These are phyloP conservation scores for Salarias fasciatus DNA, from an alignment of 2,797 vertebrate species.

Conservation along the genomic window DNA sequence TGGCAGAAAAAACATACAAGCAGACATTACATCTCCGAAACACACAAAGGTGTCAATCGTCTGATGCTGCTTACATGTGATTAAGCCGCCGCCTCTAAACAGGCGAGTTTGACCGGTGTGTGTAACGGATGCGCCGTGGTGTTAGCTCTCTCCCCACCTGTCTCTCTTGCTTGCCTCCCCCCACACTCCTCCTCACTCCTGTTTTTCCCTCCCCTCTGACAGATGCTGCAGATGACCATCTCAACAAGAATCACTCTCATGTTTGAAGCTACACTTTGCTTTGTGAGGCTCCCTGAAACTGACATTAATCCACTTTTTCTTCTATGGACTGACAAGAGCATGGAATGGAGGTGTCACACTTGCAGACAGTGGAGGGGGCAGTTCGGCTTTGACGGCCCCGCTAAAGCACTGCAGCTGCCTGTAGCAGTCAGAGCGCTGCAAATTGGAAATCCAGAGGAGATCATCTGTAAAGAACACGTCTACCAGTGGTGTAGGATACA, in stretches of 20 bases:
- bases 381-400: slow-evolving; percentile 59
- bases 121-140: slow-evolving; percentile 25
- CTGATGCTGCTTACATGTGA: slow-evolving; percentile 75
- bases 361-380: slow-evolving; percentile 62
- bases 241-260: slow-evolving; percentile 71
- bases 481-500: slow-evolving; percentile 57
- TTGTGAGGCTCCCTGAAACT: slow-evolving; percentile 77
- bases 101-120: slow-evolving; percentile 57
- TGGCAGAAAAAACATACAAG: slow-evolving; percentile 60
- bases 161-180: background rate
- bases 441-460: slow-evolving; percentile 83
- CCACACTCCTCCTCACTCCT: background rate
- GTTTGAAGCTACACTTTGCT: slow-evolving; percentile 70
- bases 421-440: slow-evolving; percentile 76
- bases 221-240: slow-evolving; percentile 65
- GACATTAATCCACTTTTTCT: slow-evolving; percentile 84
- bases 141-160: background rate
- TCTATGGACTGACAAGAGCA: slow-evolving; percentile 80
- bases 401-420: slow-evolving; percentile 69
- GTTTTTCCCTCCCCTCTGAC: slow-evolving; percentile 25
- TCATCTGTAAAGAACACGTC: slow-evolving; percentile 82
- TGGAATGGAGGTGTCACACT: slow-evolving; percentile 77
- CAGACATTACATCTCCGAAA: slow-evolving; percentile 71
- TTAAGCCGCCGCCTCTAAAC: slow-evolving; percentile 73
- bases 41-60: slow-evolving; percentile 62